phyloP scores from a whole-genome alignment of 2,888 invertebrate species.

The Crossocerus cetratus region DNA sequence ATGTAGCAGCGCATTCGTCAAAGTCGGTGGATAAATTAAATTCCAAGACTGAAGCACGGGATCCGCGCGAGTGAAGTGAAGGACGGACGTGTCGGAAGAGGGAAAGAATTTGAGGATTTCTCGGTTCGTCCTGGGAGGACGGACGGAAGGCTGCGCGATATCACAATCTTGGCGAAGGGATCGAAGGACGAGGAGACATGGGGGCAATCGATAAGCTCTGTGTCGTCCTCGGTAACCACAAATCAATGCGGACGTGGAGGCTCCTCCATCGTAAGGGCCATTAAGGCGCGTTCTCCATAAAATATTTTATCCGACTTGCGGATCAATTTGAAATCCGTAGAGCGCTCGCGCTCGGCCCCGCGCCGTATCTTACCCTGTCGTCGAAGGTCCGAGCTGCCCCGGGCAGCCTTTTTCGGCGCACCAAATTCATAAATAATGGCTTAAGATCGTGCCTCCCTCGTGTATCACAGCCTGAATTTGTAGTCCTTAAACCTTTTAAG shows the following conservation, averaged over 20 bases:
- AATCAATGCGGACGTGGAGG: constrained; percentile 55
- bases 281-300: constrained; percentile 64
- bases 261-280: constrained; percentile 55
- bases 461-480: constrained; percentile 69
- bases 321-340: constrained; percentile 67
- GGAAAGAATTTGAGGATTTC: constrained; percentile 29
- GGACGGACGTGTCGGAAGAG: constrained; percentile 6
- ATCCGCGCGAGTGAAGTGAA: too few relatives aligned
- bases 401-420: constrained; percentile 65
- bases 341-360: constrained; percentile 27
- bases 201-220: constrained; percentile 59
- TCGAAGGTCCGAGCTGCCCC: constrained; percentile 18
- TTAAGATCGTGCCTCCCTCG: constrained; percentile 64
- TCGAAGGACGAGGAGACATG: constrained; percentile 44
- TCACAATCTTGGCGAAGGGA: constrained; percentile 47
- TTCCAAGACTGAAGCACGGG: too few relatives aligned
- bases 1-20: too few relatives aligned
- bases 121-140: constrained; percentile 5
- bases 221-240: constrained; percentile 51
- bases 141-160: constrained; percentile 35
- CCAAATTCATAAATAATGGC: constrained; percentile 75
- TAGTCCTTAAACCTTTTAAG: constrained; percentile 74
- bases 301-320: constrained; percentile 71
- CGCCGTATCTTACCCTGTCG: constrained; percentile 25
- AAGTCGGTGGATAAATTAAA: too few relatives aligned